A percentile compares a stretch with the other conserved stretches of the same genome.
Evolutionary conservation across 2,797 vertebrate species (phyloP).

Genomic region (Protonibea diacanthus): DNA sequence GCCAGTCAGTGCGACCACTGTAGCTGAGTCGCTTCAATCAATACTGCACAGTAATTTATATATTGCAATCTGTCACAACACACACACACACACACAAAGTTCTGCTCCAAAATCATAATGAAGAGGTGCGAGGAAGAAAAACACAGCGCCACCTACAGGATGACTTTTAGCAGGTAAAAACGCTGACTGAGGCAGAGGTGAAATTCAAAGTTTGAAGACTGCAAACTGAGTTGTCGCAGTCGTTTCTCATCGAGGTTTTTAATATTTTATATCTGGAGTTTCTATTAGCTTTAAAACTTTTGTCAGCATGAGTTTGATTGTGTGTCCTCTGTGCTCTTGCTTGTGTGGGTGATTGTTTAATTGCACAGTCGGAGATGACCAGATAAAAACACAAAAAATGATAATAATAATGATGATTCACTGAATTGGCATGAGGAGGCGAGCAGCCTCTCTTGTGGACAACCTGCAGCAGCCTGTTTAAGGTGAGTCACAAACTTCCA

Average conservation of each 20-base stretch:
- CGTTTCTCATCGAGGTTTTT: background rate
- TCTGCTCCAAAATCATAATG: conserved; percentile 53
- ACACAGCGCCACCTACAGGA: background rate
- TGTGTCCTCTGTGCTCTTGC: background rate
- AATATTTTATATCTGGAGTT: background rate
- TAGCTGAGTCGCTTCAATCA: conserved; percentile 7
- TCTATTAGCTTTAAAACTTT: background rate
- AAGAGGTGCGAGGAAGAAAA: background rate
- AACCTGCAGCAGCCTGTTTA: background rate
- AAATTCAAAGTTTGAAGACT: background rate
- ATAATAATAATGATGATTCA: too few species aligned
- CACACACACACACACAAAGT: conserved; percentile 5
- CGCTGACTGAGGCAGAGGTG: too few species aligned
- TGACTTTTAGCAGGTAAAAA: too few species aligned
- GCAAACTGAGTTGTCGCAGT: background rate
- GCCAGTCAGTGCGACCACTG: conserved; percentile 26
- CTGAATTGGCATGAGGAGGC: background rate
- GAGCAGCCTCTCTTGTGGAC: conserved; percentile 25
- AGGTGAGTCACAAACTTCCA: background rate
- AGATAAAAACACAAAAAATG: too few species aligned
- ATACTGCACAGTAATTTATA: conserved; percentile 57
- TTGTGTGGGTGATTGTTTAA: background rate
- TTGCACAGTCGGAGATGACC: background rate
- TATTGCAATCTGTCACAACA: conserved; percentile 22
- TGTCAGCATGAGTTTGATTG: background rate